Base-by-base conservation (phyloP, 2,888 invertebrate species). In the Yponomeuta malinellus region DNA sequence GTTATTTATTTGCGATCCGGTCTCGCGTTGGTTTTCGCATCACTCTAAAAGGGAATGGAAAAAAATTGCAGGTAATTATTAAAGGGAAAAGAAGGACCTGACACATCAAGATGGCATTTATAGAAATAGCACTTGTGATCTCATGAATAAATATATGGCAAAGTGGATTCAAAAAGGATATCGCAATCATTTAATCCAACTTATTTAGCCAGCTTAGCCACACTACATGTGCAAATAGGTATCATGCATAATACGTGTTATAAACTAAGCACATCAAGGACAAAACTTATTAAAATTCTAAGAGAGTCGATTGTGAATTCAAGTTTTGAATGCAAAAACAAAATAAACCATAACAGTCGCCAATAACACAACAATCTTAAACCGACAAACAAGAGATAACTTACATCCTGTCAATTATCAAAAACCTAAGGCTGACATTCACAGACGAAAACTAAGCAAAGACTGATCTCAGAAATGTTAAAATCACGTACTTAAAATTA, bases 91-190 rank as follows among this genome's bases (percentile, higher is more conserved):
- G 33, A 65, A 65, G 65, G 10, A 29, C 15, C 65, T 31, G 10
- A 33, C 65, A 33, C 65, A 67, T 43, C 23, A 48, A 68, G 68
- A 68, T 68, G 48, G n/a, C 65, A 65, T 65, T 65, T 31, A 59
- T 59, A 59, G 15, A 59, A 59, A 59, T 59, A 59, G 15, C 15
- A 59, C 52, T 59, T 15, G 52, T 59, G 52, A 59, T 59, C 52
- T 59, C 52, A 59, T 59, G 52, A 59, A 59, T 59, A 59, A 59
- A 15, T 59, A 59, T 59, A 59, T 59, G 52, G 52, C 52, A 59
- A 59, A 59, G 52, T 59, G 52, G 52, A 59, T 59, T 59, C 52
- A 59, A 59, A 59, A 59, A 15, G 52, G 52, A 59, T 59, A 59
- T 59, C 52, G 52, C 52, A 59, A 59, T 59, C 52, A 59, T 59